These are phyloP conservation scores for Brachypodius melanocephalos DNA, from an alignment of 2,113 vertebrate genomes.

Conservation along the genomic window DNA sequence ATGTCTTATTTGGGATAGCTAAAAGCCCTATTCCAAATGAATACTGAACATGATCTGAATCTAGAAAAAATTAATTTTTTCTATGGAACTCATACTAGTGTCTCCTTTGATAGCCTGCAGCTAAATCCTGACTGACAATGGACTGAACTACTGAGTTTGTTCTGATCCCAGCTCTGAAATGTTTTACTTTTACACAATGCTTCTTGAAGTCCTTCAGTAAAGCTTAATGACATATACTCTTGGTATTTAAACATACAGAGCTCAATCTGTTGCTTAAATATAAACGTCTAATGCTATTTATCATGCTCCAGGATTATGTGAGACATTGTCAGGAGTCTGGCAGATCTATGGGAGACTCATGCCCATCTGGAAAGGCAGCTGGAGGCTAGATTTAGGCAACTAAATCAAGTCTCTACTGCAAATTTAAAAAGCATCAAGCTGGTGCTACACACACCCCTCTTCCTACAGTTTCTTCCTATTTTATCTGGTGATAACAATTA, in stretches of 20 bases:
- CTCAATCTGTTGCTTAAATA: conserved; percentile 44
- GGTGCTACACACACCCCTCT: neutral
- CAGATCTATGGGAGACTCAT: conserved; percentile 4
- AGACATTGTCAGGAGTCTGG: neutral
- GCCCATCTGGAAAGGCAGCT: conserved; percentile 28
- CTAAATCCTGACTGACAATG: neutral
- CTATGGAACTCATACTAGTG: neutral
- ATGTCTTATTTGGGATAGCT: neutral
- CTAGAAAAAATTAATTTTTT: neutral
- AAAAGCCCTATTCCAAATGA: neutral
- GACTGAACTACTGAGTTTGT: neutral
- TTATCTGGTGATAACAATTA: neutral
- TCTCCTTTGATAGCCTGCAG: neutral
- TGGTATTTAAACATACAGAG: neutral
- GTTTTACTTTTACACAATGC: neutral
- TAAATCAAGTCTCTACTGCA: neutral
- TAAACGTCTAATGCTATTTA: neutral
- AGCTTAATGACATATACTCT: neutral
- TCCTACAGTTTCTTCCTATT: neutral
- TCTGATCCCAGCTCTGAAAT: neutral
- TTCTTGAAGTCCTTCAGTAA: neutral
- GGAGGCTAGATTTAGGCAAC: neutral
- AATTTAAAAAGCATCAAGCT: neutral
- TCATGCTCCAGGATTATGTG: neutral
- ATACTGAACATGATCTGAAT: neutral